Base-by-base conservation (phyloP, 2,888 invertebrate genomes). In the Apamea crenata region DNA sequence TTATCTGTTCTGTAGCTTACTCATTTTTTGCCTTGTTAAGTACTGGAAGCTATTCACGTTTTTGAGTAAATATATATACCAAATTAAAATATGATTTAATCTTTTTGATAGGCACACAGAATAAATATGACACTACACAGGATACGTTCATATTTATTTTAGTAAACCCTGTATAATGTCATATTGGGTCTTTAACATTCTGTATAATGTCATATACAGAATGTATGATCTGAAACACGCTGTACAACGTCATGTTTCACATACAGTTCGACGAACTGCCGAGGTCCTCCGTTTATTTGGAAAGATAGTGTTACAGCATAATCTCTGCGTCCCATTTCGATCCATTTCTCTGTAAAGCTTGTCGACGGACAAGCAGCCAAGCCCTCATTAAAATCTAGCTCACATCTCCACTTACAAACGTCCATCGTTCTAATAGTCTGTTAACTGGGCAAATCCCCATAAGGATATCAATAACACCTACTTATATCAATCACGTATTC, bases 401-500 rank as follows among this genome's bases (percentile, higher is more conserved):
- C 86, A 78, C 78, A 80, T 83, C 67, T 78, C 74, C 12, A 72
- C 61, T 74, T 56, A 74, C 36, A 44, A 68, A 50, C 74, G 50
- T 65, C 73, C 47, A 79, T 73, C 61, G 65, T 61, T 73, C 63
- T 78, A 78, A 84, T 80, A 76, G 69, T 44, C 73, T 4, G 18
- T 69, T 85, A 88, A 84, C 84, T 78, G 81, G 66, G 44, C 79
- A 72, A 84, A 77, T 68, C 83, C 81, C 73, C 80, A 85, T 88
- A 91, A 88, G 91, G 88, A 86, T 89, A 89, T 87, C 87, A 88
- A 88, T 88, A 90, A 86, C 86, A 82, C 78, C 77, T 89, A 90
- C 90, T 90, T 92, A 92, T 92, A 94, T 95, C 94, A 95, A 95
- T 95, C 95, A 95, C 92, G 72, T 84, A 89, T 89, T 84, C 87